Conservation (phyloP, 2,113 vertebrate species). For the Motacilla alba region DNA sequence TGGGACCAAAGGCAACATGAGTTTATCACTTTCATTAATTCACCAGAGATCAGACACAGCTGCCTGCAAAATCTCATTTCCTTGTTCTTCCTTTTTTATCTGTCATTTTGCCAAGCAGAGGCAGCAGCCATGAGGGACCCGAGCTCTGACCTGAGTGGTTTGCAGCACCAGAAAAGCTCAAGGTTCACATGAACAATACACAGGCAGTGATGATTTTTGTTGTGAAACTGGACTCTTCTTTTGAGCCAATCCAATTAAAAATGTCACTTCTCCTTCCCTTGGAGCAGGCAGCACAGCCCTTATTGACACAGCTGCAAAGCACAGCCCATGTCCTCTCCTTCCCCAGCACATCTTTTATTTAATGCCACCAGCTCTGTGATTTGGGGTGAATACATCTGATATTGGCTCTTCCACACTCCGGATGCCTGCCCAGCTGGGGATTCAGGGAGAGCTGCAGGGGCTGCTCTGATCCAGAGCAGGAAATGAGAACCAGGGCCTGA, state of each 20-base stretch:
- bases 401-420: fast-evolving
- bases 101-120: background rate
- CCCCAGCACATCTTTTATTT: background rate
- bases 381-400: background rate
- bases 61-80: background rate
- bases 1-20: fast-evolving
- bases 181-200: background rate
- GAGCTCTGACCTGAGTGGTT: background rate
- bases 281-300: fast-evolving
- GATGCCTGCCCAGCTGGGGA: background rate
- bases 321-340: background rate
- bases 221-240: background rate
- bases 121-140: background rate
- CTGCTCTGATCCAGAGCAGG: background rate
- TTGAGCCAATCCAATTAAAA: background rate
- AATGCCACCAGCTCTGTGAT: background rate
- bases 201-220: background rate
- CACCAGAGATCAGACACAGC: background rate
- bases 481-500: background rate
- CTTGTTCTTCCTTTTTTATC: background rate
- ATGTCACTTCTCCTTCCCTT: background rate
- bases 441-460: fast-evolving
- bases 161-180: background rate
- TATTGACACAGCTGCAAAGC: background rate
- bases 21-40: background rate